Evolutionary conservation across 2,888 invertebrate species (phyloP), one percentile per base, ranked within the genome.

Genomic region (Nasonovia ribisnigri): DNA sequence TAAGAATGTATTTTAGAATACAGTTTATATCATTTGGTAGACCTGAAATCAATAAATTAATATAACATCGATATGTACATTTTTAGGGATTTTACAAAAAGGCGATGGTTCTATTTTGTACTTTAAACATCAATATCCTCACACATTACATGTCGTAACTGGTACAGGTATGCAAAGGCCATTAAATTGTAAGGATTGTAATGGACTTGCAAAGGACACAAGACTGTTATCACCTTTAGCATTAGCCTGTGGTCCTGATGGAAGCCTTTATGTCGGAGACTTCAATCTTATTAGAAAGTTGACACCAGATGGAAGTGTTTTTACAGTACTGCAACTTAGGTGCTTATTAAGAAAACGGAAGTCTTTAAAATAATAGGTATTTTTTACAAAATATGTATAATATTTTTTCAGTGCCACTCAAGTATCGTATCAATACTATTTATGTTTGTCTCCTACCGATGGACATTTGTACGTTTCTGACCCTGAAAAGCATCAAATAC

Each of bases 61-160:
- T 29, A 46, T 86, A 60, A 90, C 1, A 57, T 36, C 86, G 1
- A 89, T 29, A 3, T n/a, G n/a, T 48, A 54, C 1, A 29, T 51
- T 94, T 94, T 91, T 95, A 96, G 96, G 98, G 46, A 99, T 99
- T 94, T 96, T 99, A 88, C 99, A 99, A 96, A 99, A 99, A 96
- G 99, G 99, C 84, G 99, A 99, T 95, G 99, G 99, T 93, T 98
- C 98, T 4, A 98, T 99, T 87, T 96, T 99, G 67, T 99, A 99
- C 96, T 97, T 99, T 96, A 99, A 98, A 95, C 98, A 98, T 95
- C 94, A 95, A 88, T 98, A 98, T 95, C 98, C 98, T 88, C 96
- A 98, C 95, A 99, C 98, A 88, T 98, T 99, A 13, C 97, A 98
- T 96, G 98, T 98, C 88, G 97, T 98, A 0, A 98, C 99, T 98